phyloP scores from a whole-genome alignment of 2,888 invertebrate genomes.

The Machimus atricapillus region DNA sequence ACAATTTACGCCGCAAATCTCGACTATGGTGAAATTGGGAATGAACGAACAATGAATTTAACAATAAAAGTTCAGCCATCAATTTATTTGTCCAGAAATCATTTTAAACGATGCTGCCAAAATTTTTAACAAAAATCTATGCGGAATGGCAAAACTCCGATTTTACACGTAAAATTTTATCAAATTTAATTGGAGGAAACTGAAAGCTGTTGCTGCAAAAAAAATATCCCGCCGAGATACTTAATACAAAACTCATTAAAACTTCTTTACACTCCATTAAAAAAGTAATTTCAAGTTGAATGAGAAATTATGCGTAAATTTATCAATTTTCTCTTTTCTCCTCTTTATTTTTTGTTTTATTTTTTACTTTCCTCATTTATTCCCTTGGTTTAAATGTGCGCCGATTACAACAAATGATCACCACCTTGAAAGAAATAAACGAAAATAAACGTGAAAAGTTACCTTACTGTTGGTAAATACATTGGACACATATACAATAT shows the following conservation, averaged over 20 bases:
- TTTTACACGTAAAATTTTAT: not conserved
- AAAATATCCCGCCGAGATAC: not conserved
- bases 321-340: constrained; percentile 44
- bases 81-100: not conserved
- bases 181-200: not conserved
- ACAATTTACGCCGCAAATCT: not conserved
- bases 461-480: not conserved
- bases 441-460: constrained; percentile 3
- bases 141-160: not conserved
- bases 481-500: too few relatives aligned
- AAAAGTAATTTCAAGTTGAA: constrained; percentile 48
- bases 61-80: not conserved
- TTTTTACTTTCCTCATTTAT: not conserved
- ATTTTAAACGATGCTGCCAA: not conserved
- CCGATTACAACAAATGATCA: not conserved
- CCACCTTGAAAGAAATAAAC: not conserved
- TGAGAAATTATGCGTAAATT: constrained; percentile 45
- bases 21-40: not conserved
- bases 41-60: not conserved
- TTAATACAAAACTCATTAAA: constrained; percentile 39
- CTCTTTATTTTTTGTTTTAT: not conserved
- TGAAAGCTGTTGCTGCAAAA: not conserved
- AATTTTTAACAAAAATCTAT: not conserved
- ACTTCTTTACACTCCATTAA: constrained; percentile 46
- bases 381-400: not conserved